Base-by-base conservation (phyloP, 2,888 invertebrate genomes). In the Rhingia rostrata region DNA sequence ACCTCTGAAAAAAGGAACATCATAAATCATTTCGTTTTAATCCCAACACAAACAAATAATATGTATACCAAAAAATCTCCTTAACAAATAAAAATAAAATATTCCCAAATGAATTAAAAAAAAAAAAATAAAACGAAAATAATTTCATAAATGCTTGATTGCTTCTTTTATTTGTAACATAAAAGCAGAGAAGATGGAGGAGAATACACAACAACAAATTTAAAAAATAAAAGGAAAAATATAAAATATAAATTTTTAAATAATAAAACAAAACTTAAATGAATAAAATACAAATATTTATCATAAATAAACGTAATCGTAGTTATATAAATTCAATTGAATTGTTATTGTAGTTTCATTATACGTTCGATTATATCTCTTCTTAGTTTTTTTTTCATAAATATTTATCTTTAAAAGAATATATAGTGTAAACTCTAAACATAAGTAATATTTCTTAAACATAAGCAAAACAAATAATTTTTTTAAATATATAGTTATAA, bases 151-250 rank as follows among this genome's bases (percentile, higher is more conserved):
- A 67, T 67, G 67, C 67, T 64, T n/a, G 32, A 64, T 39, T 51
- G 64, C 39, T 70, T 37, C 14, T 74, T 74, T 64, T 61, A 51
- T 73, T 72, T 53, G 43, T 32, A 39, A 74, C 63, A 64, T 56
- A 74, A 56, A 74, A 64, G 32, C 54, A 56, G 39, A 56, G 49
- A 56, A 54, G 47, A 64, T 22, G 22, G 22, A 2, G 22, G 2
- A 22, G 2, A 22, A 22, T 22, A 63, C 47, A 63, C 64, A 74
- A 64, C 54, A 73, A 73, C 45, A 63, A 47, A 64, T 54, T 47
- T 53, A 33, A 61, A 9, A 41, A 43, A 10, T 14, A 49, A 22
- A 33, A 53, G 22, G 22, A 22, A 22, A 22, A 1, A 22, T 22
- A 63, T 39, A 63, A 56, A 74, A 64, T 47, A 73, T 56, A 45